phyloP scores from a whole-genome alignment of 2,888 invertebrate species.

The Subacronicta megacephala region DNA sequence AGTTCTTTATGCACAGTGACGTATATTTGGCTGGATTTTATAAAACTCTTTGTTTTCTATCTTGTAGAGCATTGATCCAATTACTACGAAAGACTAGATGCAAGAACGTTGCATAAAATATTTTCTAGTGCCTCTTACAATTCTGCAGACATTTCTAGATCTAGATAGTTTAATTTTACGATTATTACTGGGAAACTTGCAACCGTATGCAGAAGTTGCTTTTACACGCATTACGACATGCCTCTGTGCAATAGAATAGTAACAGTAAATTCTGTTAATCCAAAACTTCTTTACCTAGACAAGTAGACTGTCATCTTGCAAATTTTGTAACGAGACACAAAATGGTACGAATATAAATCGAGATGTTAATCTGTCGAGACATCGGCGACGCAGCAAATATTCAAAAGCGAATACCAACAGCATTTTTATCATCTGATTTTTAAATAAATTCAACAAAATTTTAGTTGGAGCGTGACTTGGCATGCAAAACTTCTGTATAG shows the following conservation, averaged over 20 bases:
- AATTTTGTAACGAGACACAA: slow-evolving; percentile 26
- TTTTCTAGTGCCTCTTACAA: slow-evolving; percentile 10
- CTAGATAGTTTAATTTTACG: slow-evolving; percentile 29
- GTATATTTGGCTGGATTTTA: slow-evolving; percentile 19
- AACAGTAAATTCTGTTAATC: slow-evolving; percentile 18
- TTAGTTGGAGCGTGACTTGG: slow-evolving; percentile 59
- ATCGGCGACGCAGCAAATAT: slow-evolving; percentile 46
- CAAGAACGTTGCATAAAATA: slow-evolving; percentile 1
- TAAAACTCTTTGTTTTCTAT: slow-evolving; percentile 16
- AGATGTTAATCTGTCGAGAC: slow-evolving; percentile 52
- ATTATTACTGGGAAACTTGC: slow-evolving; percentile 8
- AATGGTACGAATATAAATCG: slow-evolving; percentile 41
- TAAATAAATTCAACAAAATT: slow-evolving; percentile 58
- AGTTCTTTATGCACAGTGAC: slow-evolving; percentile 23
- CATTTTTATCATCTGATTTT: slow-evolving; percentile 55
- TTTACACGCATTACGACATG: slow-evolving; percentile 6
- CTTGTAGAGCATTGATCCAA: neutral
- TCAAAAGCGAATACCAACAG: slow-evolving; percentile 46
- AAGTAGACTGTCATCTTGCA: slow-evolving; percentile 8
- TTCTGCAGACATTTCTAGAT: slow-evolving; percentile 9
- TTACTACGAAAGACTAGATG: neutral
- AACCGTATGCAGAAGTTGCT: slow-evolving; percentile 13
- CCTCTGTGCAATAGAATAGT: neutral
- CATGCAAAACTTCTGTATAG: slow-evolving; percentile 46
- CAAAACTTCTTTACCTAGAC: slow-evolving; percentile 2